Base-by-base conservation (phyloP, 2,113 vertebrate species). In the Sprattus sprattus region DNA sequence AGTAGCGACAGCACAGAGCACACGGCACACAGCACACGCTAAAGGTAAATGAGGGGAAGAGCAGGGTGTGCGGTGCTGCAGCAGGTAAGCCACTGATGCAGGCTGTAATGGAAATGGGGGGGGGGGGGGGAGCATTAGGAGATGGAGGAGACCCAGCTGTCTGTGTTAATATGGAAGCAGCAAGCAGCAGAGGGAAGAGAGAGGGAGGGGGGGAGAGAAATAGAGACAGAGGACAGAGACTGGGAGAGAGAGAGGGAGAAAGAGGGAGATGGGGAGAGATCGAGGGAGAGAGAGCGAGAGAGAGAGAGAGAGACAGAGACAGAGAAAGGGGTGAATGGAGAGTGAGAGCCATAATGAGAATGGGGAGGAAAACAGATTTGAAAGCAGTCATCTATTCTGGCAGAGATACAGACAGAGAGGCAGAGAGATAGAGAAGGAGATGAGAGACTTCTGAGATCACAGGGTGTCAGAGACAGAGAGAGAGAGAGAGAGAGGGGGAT, bases 301-400 rank as follows among this genome's bases (percentile, higher is more conserved):
- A 50, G 46, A 86, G 1, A 39, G 22, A 52, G 64, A 82, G 57
- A 75, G 16, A 39, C 16, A 82, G 47, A 28, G 10, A 28, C 81
- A 45, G 44, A 52, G 44, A 82, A 57, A 32, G 25, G 2, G 16
- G 44, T 25, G 45, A 9, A 87, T 10, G 84, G 71, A 64, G 25
- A 57, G 57, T 45, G 81, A 78, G 32, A 85, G n/a, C 47, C 54
- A 84, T 28, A 85, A 16, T 75, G 64, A 83, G 80, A 82, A 81
- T 9, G 82, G 8, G 81, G 32, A 83, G 50, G n/a, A 52, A 45
- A 52, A 52, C 22, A 20, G 20, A 78, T 39, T 32, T 39, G 64
- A 39, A 39, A 78, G 71, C 71, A 15, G 71, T 39, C 28, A 78
- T 78, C 71, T 78, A 78, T 78, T 78, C 71, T 78, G 25, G 25